Evolutionary conservation across 1,140 invertebrate genomes (phyloP).

Genomic region (Achatina immaculata): DNA sequence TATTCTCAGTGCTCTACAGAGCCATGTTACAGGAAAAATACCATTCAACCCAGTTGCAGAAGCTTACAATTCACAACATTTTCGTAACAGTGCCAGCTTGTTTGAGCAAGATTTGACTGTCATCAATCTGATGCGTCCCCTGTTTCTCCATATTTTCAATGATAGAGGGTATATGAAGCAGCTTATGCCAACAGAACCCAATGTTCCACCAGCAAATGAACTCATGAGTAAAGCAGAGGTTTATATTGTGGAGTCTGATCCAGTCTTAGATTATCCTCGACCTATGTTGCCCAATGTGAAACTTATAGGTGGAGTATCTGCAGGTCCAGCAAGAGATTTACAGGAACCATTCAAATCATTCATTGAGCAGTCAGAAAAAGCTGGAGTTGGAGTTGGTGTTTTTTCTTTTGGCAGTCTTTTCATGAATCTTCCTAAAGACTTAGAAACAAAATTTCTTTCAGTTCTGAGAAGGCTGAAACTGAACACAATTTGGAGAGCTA

Average conservation of each 20-base stretch:
- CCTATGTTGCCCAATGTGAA: background rate
- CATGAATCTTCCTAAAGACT: background rate
- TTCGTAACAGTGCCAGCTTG: background rate
- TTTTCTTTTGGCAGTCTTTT: background rate
- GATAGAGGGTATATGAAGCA: too few relatives aligned
- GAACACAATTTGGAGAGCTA: too few relatives aligned
- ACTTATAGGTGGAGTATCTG: background rate
- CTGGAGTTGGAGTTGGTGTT: background rate
- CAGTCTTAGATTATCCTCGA: background rate
- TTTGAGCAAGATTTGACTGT: background rate
- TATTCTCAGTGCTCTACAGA: background rate
- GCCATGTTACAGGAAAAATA: background rate
- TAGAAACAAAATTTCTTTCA: background rate
- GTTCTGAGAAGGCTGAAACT: too few relatives aligned
- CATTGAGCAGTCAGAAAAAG: background rate
- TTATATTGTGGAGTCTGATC: too few relatives aligned
- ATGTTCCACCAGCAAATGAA: too few relatives aligned
- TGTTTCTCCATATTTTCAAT: too few relatives aligned
- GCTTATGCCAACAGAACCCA: too few relatives aligned
- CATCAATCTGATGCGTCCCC: background rate
- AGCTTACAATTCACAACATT: background rate
- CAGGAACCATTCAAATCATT: too few relatives aligned
- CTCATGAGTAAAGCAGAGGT: too few relatives aligned
- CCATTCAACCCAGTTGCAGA: background rate
- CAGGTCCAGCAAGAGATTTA: background rate